phyloP scores from a whole-genome alignment of 1,140 invertebrate species.

The Agrypnia vestita region DNA sequence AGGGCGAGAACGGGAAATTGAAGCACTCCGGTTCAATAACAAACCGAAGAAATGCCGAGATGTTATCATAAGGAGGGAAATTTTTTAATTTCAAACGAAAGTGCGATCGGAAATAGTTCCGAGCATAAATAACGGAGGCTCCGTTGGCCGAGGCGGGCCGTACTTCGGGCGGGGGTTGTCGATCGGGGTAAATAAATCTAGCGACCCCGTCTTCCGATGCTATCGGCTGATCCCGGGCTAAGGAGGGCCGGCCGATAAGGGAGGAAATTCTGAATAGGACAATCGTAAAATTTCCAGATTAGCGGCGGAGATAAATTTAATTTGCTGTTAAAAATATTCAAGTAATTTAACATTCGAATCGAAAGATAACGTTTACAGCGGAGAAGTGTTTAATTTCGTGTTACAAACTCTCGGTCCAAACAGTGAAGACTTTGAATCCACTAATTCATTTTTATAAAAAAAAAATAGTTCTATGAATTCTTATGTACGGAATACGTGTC shows the following conservation, averaged over 20 bases:
- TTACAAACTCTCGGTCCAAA: neutral
- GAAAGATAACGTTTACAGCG: neutral
- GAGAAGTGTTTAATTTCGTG: neutral
- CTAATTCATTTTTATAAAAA: neutral
- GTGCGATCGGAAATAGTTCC: conserved; percentile 57
- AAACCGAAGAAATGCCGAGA: conserved; percentile 46
- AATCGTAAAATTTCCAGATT: conserved; percentile 22
- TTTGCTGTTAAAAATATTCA: neutral
- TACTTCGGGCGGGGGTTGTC: conserved; percentile 8
- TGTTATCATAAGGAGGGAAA: conserved; percentile 51
- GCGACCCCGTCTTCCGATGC: neutral
- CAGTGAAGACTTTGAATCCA: neutral
- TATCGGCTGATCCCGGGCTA: conserved; percentile 12
- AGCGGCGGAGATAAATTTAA: neutral
- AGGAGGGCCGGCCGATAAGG: neutral
- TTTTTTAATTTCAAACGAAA: conserved; percentile 59
- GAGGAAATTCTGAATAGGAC: conserved; percentile 16
- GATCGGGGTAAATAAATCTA: conserved; percentile 40
- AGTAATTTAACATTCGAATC: neutral
- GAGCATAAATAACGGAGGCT: conserved; percentile 54
- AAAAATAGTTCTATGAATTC: too few relatives aligned
- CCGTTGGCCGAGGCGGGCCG: neutral
- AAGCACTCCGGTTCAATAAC: conserved; percentile 55
- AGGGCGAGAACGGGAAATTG: conserved; percentile 58
- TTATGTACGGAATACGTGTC: too few relatives aligned